phyloP scores from a whole-genome alignment of 2,113 vertebrate genomes.

The Mola mola region DNA sequence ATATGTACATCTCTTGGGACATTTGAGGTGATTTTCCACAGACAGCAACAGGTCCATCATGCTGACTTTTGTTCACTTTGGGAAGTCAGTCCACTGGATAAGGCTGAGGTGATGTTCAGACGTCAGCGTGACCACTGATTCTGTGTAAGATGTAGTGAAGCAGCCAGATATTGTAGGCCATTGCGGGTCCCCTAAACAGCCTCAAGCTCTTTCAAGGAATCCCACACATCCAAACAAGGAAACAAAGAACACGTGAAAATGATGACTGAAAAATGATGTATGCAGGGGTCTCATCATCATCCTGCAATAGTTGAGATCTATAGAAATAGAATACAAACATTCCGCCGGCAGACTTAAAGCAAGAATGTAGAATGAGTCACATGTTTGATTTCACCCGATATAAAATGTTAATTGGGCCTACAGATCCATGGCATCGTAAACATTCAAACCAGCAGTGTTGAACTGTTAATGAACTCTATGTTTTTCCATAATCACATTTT shows the following conservation, averaged over 20 bases:
- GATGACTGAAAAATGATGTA: no score
- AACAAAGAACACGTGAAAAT: not conserved
- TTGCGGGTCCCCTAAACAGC: conserved; percentile 40
- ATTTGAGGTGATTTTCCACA: conserved; percentile 44
- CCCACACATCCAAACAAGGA: not conserved
- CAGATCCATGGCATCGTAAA: no score
- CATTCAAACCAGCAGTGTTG: no score
- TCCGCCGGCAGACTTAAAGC: no score
- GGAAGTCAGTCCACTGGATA: not conserved
- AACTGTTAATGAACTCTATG: no score
- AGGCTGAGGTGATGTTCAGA: conserved; percentile 18
- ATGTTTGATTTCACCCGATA: no score
- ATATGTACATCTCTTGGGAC: conserved; percentile 1
- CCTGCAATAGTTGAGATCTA: no score
- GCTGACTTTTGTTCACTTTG: conserved; percentile 44
- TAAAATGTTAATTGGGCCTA: no score
- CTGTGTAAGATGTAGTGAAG: conserved; percentile 46
- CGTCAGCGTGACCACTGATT: conserved; percentile 44
- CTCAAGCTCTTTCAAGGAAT: conserved; percentile 53
- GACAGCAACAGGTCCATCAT: conserved; percentile 40
- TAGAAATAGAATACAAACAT: no score
- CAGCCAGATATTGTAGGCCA: conserved; percentile 28
- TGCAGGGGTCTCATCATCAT: no score
- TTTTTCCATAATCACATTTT: no score
- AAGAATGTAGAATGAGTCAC: no score